These are phyloP conservation scores for Dolichopus griseipennis DNA, from an alignment of 2,888 invertebrate species.

Conservation along the genomic window DNA sequence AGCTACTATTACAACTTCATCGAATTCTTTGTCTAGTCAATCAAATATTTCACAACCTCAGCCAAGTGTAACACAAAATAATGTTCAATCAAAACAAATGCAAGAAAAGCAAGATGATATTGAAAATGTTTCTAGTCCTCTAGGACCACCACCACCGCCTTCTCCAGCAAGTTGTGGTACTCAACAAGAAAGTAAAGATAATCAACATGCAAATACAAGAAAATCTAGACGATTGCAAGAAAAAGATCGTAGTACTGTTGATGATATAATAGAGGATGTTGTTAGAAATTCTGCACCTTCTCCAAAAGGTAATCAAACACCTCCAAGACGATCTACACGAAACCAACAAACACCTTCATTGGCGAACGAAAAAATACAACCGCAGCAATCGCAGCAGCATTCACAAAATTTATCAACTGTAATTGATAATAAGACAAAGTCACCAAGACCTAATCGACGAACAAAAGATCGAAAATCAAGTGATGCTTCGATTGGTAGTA, in stretches of 20 bases:
- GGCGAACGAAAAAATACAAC: slow-evolving; percentile 12
- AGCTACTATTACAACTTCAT: slow-evolving; percentile 20
- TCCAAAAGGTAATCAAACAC: slow-evolving; percentile 39
- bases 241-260: slow-evolving; percentile 69
- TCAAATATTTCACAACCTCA: slow-evolving; percentile 27
- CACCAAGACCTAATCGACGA: slow-evolving; percentile 55
- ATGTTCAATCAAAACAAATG: slow-evolving; percentile 17
- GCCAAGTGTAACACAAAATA: slow-evolving; percentile 13
- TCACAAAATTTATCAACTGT: slow-evolving; percentile 11
- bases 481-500: slow-evolving; percentile 56
- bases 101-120: neutral
- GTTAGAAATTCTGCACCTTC: slow-evolving; percentile 55
- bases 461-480: slow-evolving; percentile 56
- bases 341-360: slow-evolving; percentile 32
- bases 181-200: neutral
- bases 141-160: slow-evolving; percentile 10
- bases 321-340: slow-evolving; percentile 39
- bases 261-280: slow-evolving; percentile 85
- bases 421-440: slow-evolving; percentile 48
- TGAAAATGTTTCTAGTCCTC: neutral
- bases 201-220: slow-evolving; percentile 51
- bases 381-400: neutral
- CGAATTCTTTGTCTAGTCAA: slow-evolving; percentile 47
- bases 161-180: slow-evolving; percentile 16
- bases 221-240: slow-evolving; percentile 74